These are phyloP conservation scores for Spilarctia lutea DNA, from an alignment of 2,888 invertebrate species.

Conservation along the genomic window DNA sequence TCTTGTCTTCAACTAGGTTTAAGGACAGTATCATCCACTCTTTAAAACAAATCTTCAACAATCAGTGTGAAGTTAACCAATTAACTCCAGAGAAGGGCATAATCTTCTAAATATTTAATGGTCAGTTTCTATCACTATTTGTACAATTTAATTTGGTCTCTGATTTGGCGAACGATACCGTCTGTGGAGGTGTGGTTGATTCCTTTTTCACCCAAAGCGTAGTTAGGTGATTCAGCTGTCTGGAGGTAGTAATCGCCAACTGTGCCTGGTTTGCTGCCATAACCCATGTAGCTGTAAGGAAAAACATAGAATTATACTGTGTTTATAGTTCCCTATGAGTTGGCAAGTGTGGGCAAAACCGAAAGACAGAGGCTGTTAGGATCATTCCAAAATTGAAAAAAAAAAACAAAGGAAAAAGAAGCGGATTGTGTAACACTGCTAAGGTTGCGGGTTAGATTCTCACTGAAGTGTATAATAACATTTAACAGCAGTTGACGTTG, in stretches of 20 bases:
- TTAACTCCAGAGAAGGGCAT: neutral
- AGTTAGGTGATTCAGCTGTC: slow-evolving; percentile 9
- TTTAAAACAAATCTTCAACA: neutral
- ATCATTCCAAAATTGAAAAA: too few species aligned
- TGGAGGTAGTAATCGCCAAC: slow-evolving; percentile 19
- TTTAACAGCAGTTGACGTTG: too few species aligned
- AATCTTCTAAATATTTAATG: neutral
- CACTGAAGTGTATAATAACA: too few species aligned
- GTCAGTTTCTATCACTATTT: slow-evolving; percentile 5
- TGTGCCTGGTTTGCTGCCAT: neutral
- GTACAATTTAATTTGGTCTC: neutral
- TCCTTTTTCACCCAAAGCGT: slow-evolving; percentile 10
- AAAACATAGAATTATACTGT: neutral
- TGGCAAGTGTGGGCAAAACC: neutral
- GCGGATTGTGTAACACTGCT: too few species aligned
- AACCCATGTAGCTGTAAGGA: slow-evolving; percentile 26
- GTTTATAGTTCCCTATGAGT: neutral
- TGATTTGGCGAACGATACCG: slow-evolving; percentile 14
- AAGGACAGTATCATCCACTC: neutral
- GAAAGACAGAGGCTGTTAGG: neutral
- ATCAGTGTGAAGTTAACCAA: neutral
- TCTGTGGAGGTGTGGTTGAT: neutral
- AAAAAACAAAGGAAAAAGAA: too few species aligned
- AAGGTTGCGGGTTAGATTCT: too few species aligned
- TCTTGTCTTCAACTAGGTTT: neutral